These are phyloP conservation scores for Propithecus deckenii DNA, from an alignment of 2,797 vertebrate genomes.

Conservation along the genomic window DNA sequence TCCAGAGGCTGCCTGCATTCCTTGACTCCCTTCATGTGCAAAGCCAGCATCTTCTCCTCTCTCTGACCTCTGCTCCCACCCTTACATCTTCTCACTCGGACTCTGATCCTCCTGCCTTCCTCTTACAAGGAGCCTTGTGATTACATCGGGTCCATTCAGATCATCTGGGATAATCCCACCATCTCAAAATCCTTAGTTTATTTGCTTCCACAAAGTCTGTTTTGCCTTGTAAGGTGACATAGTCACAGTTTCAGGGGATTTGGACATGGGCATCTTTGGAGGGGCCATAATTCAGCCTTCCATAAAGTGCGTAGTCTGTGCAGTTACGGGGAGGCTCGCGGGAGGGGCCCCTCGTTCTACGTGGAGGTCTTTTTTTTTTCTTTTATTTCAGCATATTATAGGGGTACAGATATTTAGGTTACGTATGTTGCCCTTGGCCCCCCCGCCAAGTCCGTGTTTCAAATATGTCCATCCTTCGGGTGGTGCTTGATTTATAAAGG, in stretches of 20 bases:
- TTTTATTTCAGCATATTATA: no score
- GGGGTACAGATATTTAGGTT: no score
- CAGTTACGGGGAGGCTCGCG: rapidly evolving
- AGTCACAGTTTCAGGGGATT: background rate
- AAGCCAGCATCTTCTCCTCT: background rate
- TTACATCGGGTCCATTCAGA: background rate
- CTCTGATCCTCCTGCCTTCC: background rate
- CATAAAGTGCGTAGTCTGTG: background rate
- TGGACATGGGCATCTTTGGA: background rate
- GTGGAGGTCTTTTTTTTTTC: no score
- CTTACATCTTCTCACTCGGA: background rate
- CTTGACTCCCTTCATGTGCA: background rate
- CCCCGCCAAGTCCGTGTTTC: no score
- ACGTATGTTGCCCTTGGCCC: no score
- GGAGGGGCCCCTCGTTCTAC: no score
- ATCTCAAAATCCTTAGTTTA: background rate
- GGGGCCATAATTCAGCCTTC: background rate
- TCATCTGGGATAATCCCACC: background rate
- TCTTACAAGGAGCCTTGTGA: background rate
- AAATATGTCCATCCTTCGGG: no score
- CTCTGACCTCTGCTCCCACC: background rate
- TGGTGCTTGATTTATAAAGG: background rate
- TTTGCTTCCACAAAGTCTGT: background rate
- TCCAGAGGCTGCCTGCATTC: background rate
- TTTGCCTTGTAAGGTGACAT: background rate